A percentile compares a stretch with the other conserved stretches of the same genome.
These are phyloP conservation scores for Sterrhoptilus dennistouni DNA, from an alignment of 2,113 vertebrate genomes.

Conservation along the genomic window DNA sequence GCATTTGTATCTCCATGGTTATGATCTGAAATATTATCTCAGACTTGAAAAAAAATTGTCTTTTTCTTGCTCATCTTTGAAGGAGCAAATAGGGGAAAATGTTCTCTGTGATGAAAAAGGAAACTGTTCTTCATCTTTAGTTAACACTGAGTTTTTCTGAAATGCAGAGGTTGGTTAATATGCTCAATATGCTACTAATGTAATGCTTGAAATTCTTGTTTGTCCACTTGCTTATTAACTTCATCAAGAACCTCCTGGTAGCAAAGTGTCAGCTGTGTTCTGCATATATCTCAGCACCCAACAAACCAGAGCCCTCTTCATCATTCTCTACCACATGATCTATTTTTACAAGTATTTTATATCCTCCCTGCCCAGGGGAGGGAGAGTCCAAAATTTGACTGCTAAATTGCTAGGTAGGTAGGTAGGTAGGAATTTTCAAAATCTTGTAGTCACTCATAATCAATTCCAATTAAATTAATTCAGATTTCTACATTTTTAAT, in stretches of 20 bases:
- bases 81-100: not conserved
- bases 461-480: conserved; percentile 30
- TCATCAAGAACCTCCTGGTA: not conserved
- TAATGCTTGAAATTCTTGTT: not conserved
- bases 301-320: not conserved
- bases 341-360: not conserved
- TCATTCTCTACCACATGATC: not conserved
- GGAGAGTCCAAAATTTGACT: not conserved
- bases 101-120: not conserved
- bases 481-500: not conserved
- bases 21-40: not conserved
- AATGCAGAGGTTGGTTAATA: not conserved
- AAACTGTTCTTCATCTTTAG: not conserved
- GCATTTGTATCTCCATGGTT: not conserved
- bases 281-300: not conserved
- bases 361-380: not conserved
- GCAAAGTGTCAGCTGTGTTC: not conserved
- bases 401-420: not conserved
- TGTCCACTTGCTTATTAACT: not conserved
- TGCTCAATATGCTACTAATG: not conserved
- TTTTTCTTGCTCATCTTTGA: not conserved
- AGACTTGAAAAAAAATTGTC: not conserved
- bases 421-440: not conserved
- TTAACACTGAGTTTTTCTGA: not conserved
- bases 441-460: conserved; percentile 20